Base-by-base conservation (phyloP, 2,113 vertebrate genomes). In the Phylloscopus trochiloides region DNA sequence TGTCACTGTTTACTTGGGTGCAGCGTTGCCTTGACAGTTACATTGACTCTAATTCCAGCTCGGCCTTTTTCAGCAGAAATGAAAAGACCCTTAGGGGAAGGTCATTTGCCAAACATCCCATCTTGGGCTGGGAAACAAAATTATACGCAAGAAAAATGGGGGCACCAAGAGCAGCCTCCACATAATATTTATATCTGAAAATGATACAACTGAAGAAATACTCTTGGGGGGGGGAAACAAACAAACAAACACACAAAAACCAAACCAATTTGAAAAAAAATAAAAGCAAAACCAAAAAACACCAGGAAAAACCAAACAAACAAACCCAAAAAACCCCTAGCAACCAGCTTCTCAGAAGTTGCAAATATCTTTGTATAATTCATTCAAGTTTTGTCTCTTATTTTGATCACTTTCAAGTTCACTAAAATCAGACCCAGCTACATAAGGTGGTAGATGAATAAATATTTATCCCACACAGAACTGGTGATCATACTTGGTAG, bases 11-110 rank as follows among this genome's bases (percentile, higher is more conserved):
- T 86, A 58, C 47, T 62, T 47, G 26, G 31, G 18, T 47, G 26
- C 40, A 62, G 50, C 55, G 71, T 36, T 86, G 26, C 43, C 59
- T 67, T 86, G 88, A 88, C 63, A 88, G 62, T 34, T 88, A 70
- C 4, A 5, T 34, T 90, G 59, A 75, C 72, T 88, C 36, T 61
- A 83, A 88, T 88, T 76, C 63, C 71, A 90, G 32, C 11, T 86
- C 51, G 77, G 45, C 14, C 31, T 90, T 90, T 90, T 84, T 77
- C 71, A 88, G 78, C 48, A 63, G 34, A 90, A 94, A 81, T 42
- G 6, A 90, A 80, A 74, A 86, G 63, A 83, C 59, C 55, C 72
- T 63, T 74, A 74, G 48, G 43, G 63, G 61, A 96, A 95, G 59
- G 67, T 73, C 45, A 90, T 86, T 92, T 94, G 22, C 55, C 51